These are phyloP conservation scores for Cantharis flavilabris DNA, from an alignment of 2,888 invertebrate genomes.

Conservation along the genomic window DNA sequence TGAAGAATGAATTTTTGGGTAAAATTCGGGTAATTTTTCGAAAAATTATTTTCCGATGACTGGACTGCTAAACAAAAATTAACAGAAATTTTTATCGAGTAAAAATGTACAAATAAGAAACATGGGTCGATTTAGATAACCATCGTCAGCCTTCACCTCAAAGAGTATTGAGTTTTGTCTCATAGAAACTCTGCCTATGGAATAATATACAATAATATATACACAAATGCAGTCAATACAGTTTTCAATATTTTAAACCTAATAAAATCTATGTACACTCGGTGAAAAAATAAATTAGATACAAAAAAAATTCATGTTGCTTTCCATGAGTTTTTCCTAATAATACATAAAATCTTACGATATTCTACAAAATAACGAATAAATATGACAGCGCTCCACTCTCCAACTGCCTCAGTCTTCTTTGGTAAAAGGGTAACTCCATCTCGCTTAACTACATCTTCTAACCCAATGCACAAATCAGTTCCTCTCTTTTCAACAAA, in stretches of 20 bases:
- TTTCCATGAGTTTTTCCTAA: constrained; percentile 7
- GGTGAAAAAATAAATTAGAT: constrained; percentile 30
- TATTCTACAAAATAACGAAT: constrained; percentile 37
- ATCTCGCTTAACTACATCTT: constrained; percentile 49
- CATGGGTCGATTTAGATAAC: neutral
- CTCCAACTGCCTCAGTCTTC: constrained; percentile 59
- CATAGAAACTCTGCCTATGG: constrained; percentile 40
- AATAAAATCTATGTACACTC: constrained; percentile 15
- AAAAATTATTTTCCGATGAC: too few relatives aligned
- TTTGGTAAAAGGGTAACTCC: constrained; percentile 62
- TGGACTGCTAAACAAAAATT: neutral
- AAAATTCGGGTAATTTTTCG: too few relatives aligned
- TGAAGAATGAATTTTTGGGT: too few relatives aligned
- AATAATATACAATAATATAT: constrained; percentile 32
- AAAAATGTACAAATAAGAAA: neutral
- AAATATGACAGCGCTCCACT: constrained; percentile 48
- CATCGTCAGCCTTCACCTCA: constrained; percentile 53
- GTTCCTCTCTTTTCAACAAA: neutral
- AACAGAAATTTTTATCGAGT: neutral
- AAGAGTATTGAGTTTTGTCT: constrained; percentile 50
- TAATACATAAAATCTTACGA: constrained; percentile 16
- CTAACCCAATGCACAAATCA: constrained; percentile 22
- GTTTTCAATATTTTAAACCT: constrained; percentile 11
- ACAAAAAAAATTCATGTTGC: constrained; percentile 12
- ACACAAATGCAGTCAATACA: constrained; percentile 30